Conservation (phyloP, 2,888 invertebrate species). For the Zaprionus obscuricornis region DNA sequence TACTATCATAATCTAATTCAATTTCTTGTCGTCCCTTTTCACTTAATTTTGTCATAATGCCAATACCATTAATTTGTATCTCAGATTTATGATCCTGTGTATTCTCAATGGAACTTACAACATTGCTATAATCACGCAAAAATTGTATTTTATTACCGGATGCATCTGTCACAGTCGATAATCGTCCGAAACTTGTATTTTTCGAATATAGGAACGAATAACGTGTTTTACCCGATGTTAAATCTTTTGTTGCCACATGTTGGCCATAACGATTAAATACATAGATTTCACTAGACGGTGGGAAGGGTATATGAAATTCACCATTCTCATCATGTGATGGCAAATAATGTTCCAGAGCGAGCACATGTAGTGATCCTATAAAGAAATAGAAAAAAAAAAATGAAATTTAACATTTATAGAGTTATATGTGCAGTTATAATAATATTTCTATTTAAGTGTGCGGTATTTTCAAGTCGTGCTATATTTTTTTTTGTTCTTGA, state of each 20-base stretch:
- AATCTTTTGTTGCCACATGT: slow-evolving; percentile 96
- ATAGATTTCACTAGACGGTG: slow-evolving; percentile 96
- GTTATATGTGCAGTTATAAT: too few relatives aligned
- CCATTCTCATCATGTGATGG: slow-evolving; percentile 94
- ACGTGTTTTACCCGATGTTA: slow-evolving; percentile 96
- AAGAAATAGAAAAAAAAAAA: background rate
- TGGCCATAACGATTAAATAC: slow-evolving; percentile 98
- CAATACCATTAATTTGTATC: slow-evolving; percentile 95
- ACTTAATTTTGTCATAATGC: slow-evolving; percentile 93
- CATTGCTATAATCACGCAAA: slow-evolving; percentile 94
- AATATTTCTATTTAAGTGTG: too few relatives aligned
- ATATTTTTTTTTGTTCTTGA: too few relatives aligned
- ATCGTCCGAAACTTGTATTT: slow-evolving; percentile 96
- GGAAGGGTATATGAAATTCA: slow-evolving; percentile 96
- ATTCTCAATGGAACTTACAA: slow-evolving; percentile 96
- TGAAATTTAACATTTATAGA: background rate
- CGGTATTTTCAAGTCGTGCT: too few relatives aligned
- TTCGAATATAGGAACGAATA: slow-evolving; percentile 99
- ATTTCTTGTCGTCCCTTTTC: slow-evolving; percentile 95
- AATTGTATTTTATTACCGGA: slow-evolving; percentile 97
- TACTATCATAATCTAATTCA: slow-evolving; percentile 95
- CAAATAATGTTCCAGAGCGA: slow-evolving; percentile 93
- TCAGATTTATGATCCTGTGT: slow-evolving; percentile 97
- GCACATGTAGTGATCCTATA: slow-evolving; percentile 90
- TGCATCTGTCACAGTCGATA: slow-evolving; percentile 96